phyloP scores from a whole-genome alignment of 2,113 vertebrate genomes.

The Catagonus wagneri region DNA sequence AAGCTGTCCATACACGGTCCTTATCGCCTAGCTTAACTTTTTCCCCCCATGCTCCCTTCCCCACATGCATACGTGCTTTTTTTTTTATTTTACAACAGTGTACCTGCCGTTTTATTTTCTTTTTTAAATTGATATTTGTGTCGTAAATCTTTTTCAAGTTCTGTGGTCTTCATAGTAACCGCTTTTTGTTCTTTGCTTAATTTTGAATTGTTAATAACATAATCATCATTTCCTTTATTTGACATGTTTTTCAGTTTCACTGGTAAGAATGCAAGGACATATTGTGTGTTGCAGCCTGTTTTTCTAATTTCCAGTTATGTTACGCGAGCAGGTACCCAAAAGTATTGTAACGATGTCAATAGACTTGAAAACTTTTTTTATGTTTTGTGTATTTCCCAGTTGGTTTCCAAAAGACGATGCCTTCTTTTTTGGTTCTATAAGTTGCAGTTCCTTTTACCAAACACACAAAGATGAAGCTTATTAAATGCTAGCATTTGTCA shows the following conservation, averaged over 20 bases:
- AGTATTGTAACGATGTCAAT: background rate
- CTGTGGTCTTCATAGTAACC: background rate
- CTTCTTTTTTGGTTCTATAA: background rate
- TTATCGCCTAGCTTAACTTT: background rate
- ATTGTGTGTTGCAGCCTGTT: background rate
- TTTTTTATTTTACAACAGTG: background rate
- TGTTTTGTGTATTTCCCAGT: background rate
- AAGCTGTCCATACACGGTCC: background rate
- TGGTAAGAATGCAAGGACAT: background rate
- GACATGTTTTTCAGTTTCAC: constrained; percentile 15
- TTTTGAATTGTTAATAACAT: background rate
- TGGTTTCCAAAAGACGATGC: background rate
- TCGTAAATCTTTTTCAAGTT: constrained; percentile 41
- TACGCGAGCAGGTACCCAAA: background rate
- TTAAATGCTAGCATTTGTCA: background rate
- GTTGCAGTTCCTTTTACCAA: background rate
- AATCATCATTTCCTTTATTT: constrained; percentile 6
- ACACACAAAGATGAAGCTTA: background rate
- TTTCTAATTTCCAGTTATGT: constrained; percentile 22
- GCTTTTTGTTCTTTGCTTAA: background rate
- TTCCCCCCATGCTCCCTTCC: background rate
- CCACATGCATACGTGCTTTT: background rate
- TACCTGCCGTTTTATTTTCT: background rate
- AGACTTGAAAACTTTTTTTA: background rate
- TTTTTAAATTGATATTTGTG: constrained; percentile 44